Conservation (phyloP, 2,797 vertebrate genomes). For the Acanthurus lineatus region DNA sequence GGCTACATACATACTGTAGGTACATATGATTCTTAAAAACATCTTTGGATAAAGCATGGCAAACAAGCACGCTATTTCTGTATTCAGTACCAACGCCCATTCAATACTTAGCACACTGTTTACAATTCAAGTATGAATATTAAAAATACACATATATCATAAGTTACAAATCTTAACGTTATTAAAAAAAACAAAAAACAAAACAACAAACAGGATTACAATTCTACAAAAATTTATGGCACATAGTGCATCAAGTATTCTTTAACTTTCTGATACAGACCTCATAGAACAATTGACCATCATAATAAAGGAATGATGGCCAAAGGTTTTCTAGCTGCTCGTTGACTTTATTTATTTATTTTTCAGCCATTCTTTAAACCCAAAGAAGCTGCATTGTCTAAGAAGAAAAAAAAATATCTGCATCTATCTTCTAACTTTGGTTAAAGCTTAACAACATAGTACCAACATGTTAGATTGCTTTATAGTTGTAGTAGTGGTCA, state of each 20-base stretch:
- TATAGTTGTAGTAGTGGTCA: constrained; percentile 36
- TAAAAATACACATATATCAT: constrained; percentile 88
- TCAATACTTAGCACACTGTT: constrained; percentile 78
- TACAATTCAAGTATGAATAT: constrained; percentile 85
- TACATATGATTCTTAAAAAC: constrained; percentile 77
- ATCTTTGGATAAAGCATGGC: constrained; percentile 87
- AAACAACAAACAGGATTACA: constrained; percentile 73
- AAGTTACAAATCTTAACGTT: constrained; percentile 88
- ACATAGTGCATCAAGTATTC: constrained; percentile 94
- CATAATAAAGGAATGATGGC: constrained; percentile 73
- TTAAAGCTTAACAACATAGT: constrained; percentile 78
- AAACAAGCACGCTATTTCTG: constrained; percentile 74
- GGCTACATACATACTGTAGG: constrained; percentile 73
- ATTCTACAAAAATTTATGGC: constrained; percentile 88
- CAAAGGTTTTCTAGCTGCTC: constrained; percentile 86
- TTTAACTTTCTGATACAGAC: constrained; percentile 94
- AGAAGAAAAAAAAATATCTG: constrained; percentile 53
- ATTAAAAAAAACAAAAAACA: constrained; percentile 62
- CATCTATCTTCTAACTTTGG: constrained; percentile 81
- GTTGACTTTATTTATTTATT: constrained; percentile 62
- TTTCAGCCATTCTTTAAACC: constrained; percentile 71
- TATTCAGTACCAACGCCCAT: constrained; percentile 76
- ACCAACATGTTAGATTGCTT: constrained; percentile 59
- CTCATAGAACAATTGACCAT: constrained; percentile 86
- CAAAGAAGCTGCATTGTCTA: constrained; percentile 75